Evolutionary conservation across 2,113 vertebrate genomes (phyloP), one percentile per base, ranked within the genome.

Genomic region (Echinops telfairi): DNA sequence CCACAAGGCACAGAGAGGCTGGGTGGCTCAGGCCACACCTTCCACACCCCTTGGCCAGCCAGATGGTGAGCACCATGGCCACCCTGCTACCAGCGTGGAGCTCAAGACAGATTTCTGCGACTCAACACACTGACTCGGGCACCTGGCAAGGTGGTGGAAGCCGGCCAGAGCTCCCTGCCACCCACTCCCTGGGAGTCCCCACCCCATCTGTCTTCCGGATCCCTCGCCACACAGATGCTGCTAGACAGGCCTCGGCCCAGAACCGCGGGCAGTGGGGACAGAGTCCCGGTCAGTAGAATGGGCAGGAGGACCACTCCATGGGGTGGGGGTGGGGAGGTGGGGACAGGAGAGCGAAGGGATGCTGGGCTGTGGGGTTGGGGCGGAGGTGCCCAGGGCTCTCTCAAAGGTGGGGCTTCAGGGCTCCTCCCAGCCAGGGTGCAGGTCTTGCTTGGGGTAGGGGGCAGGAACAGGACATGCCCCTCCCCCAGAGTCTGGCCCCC

Each of bases 41-140:
- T 71, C n/a, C 8, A 9, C 36, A 20, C 40, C 9, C 16, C 7
- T 1, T 0, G 19, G 36, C 76, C 77, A 15, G 58, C 33, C 15
- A 33, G 29, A 60, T 43, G 9, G 73, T 29, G 0, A 31, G n/a
- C 58, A 77, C 25, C 0, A 0, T 47, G 36, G 47, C 4, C 0
- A 1, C 2, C 6, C 15, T 16, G 31, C 8, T 0, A 2, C 4
- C n/a, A 43, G 1, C 10, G 0, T 15, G 0, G 31, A 73, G 36
- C 1, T 33, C 20, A 43, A 31, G 76, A 23, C 58, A 8, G 53
- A 23, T 36, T 33, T 73, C 71, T 73, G 71, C 8, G 33, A 19
- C 47, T 53, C 9, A 4, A 53, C 47, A 9, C 47, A 53, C 10
- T 53, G 47, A 53, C 47, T 53, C 47, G 47, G 47, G 47, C 47